These are phyloP conservation scores for Pocota personata DNA, from an alignment of 2,888 invertebrate species.

Conservation along the genomic window DNA sequence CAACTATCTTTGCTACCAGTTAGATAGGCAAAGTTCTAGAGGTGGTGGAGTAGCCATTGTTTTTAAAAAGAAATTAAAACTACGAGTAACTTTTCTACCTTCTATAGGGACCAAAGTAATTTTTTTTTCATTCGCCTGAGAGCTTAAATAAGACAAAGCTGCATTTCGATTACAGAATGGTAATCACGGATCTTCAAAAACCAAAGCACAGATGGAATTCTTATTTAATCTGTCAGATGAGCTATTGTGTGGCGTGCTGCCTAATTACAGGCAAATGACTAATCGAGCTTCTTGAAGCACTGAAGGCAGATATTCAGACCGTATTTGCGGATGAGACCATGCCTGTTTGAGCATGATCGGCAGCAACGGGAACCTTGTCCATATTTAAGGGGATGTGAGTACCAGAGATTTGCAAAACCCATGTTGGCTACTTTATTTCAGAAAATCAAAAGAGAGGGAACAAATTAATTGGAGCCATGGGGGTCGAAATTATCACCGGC, in stretches of 20 bases:
- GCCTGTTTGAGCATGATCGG: slow-evolving; percentile 98
- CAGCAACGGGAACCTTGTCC: slow-evolving; percentile 98
- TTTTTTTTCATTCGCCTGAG: slow-evolving; percentile 75
- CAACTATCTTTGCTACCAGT: too few relatives aligned
- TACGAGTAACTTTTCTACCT: slow-evolving; percentile 29
- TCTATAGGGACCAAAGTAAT: slow-evolving; percentile 19
- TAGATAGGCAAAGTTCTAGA: too few relatives aligned
- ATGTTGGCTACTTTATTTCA: slow-evolving; percentile 85
- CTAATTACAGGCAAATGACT: slow-evolving; percentile 60
- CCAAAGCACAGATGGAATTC: slow-evolving; percentile 50
- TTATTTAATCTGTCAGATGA: slow-evolving; percentile 80
- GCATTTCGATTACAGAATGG: slow-evolving; percentile 23
- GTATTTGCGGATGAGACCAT: slow-evolving; percentile 99
- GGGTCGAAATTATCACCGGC: slow-evolving; percentile 13
- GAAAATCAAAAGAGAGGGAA: slow-evolving; percentile 81
- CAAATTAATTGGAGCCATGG: slow-evolving; percentile 46
- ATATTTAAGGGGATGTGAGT: slow-evolving; percentile 98
- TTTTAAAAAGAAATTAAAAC: too few relatives aligned
- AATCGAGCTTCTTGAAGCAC: slow-evolving; percentile 93
- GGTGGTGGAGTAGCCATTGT: too few relatives aligned
- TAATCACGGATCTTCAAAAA: neutral
- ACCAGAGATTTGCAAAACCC: slow-evolving; percentile 99
- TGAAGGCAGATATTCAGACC: slow-evolving; percentile 98
- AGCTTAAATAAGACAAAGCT: slow-evolving; percentile 74
- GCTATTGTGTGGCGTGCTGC: slow-evolving; percentile 16